Evolutionary conservation across 2,113 vertebrate species (phyloP).

Genomic region (Odocoileus virginianus): DNA sequence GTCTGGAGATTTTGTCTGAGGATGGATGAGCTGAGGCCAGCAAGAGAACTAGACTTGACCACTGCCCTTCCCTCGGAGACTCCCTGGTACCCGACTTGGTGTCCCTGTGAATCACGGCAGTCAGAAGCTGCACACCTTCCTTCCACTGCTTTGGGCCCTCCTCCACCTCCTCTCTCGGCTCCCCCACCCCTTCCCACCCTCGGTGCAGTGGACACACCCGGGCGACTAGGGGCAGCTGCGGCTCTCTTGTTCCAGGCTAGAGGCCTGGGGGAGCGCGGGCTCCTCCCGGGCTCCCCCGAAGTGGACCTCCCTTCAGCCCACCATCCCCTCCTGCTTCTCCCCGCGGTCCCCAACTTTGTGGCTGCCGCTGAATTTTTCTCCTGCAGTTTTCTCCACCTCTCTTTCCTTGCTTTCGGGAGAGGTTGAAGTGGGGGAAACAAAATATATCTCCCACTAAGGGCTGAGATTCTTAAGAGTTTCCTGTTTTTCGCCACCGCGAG

Average conservation of each 20-base stretch:
- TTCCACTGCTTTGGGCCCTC: neutral
- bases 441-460: neutral
- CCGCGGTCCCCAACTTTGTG: neutral
- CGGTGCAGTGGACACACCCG: fast-evolving
- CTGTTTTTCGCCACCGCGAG: neutral
- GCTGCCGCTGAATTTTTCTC: neutral
- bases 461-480: neutral
- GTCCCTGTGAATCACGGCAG: neutral
- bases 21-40: neutral
- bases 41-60: neutral
- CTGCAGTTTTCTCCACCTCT: neutral
- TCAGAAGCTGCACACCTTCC: neutral
- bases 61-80: neutral
- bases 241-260: fast-evolving
- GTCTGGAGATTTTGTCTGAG: neutral
- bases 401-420: neutral
- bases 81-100: neutral
- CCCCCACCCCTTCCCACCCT: neutral
- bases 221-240: fast-evolving
- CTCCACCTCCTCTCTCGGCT: neutral
- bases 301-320: neutral
- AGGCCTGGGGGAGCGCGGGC: neutral
- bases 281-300: neutral
- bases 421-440: neutral
- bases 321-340: neutral